Conservation (phyloP, 2,888 invertebrate species). For the Willowsia nigromaculata region DNA sequence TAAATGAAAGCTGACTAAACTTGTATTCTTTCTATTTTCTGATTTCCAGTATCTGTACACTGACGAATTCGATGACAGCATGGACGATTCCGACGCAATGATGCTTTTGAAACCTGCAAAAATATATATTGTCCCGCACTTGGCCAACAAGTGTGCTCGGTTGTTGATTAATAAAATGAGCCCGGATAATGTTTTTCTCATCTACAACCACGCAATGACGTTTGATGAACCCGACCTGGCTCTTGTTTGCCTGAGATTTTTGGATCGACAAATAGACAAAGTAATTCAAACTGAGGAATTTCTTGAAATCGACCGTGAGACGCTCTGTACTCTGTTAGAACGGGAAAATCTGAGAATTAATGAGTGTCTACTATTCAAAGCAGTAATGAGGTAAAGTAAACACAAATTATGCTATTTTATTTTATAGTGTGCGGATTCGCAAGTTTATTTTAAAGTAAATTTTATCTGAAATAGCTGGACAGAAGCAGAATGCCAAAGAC, state of each 20-base stretch:
- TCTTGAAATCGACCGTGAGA: conserved; percentile 90
- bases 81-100: conserved; percentile 93
- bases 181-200: conserved; percentile 90
- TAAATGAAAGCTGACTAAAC: neutral
- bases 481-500: conserved; percentile 87
- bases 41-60: conserved; percentile 85
- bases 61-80: conserved; percentile 86
- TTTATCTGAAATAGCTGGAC: no score
- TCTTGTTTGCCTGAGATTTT: conserved; percentile 89
- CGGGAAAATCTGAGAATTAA: conserved; percentile 89
- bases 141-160: conserved; percentile 91
- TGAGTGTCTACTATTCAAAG: conserved; percentile 89
- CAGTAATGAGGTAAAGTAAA: conserved; percentile 83
- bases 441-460: no score
- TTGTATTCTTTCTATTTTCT: neutral
- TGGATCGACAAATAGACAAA: conserved; percentile 84
- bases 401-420: no score
- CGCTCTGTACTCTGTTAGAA: conserved; percentile 87
- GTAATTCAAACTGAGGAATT: conserved; percentile 90
- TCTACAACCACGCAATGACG: conserved; percentile 88
- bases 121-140: conserved; percentile 91
- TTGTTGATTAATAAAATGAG: conserved; percentile 86
- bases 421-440: no score
- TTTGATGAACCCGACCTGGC: conserved; percentile 92
- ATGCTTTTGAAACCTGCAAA: conserved; percentile 92